Evolutionary conservation across 2,797 vertebrate species (phyloP).

Genomic region (Enoplosus armatus): DNA sequence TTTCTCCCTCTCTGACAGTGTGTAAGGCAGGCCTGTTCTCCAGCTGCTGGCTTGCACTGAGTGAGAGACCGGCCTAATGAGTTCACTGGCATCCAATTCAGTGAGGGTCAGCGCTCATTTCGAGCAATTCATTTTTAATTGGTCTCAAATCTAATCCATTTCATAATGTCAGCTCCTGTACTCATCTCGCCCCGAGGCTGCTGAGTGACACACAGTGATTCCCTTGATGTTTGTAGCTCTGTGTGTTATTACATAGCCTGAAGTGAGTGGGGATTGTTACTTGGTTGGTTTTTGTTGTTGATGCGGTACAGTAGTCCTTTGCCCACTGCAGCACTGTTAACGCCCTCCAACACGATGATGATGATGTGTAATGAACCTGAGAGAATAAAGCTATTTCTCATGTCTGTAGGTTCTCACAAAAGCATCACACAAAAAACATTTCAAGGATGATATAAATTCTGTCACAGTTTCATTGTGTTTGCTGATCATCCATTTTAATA

Average conservation of each 20-base stretch:
- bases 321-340: constrained; percentile 5
- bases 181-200: constrained; percentile 65
- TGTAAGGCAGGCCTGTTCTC: constrained; percentile 70
- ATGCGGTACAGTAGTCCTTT: constrained; percentile 32
- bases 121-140: constrained; percentile 87
- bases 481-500: constrained; percentile 17
- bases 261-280: constrained; percentile 62
- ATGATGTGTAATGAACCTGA: constrained; percentile 41
- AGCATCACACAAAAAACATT: constrained; percentile 19
- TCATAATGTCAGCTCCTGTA: constrained; percentile 79
- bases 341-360: constrained; percentile 22
- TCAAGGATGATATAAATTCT: constrained; percentile 23
- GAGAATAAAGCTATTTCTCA: constrained; percentile 33
- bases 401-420: constrained; percentile 17
- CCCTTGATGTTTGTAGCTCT: constrained; percentile 67
- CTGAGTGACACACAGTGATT: constrained; percentile 70
- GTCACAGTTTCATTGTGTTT: constrained; percentile 35
- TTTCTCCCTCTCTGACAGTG: constrained; percentile 67
- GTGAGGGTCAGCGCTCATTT: constrained; percentile 83
- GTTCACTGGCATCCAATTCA: constrained; percentile 84
- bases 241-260: constrained; percentile 58
- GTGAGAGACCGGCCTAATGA: constrained; percentile 81
- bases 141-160: constrained; percentile 86
- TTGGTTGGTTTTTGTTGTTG: constrained; percentile 41
- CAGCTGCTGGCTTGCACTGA: constrained; percentile 67